Conservation (phyloP, 2,113 vertebrate genomes). For the Paratilapia polleni region DNA sequence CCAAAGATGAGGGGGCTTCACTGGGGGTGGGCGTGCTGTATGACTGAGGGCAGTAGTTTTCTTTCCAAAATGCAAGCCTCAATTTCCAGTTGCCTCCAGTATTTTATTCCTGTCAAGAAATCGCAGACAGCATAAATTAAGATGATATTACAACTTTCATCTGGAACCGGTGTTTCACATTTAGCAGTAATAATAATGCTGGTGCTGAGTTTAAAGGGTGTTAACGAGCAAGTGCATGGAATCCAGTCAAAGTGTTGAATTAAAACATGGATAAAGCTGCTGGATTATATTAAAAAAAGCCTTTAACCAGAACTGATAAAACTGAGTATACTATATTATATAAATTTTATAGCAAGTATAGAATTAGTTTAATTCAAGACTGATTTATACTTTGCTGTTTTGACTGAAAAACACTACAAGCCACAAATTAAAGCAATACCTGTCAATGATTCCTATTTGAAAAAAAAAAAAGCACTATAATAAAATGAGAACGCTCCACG, state of each 20-base stretch:
- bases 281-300: background rate
- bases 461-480: background rate
- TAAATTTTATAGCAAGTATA: background rate
- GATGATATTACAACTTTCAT: background rate
- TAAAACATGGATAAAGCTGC: background rate
- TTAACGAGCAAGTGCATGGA: background rate
- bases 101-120: background rate
- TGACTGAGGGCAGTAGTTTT: background rate
- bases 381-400: background rate
- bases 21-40: background rate
- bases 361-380: background rate
- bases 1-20: slow-evolving; percentile 33
- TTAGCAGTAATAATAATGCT: background rate
- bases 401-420: background rate
- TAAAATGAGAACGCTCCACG: background rate
- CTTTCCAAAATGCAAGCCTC: background rate
- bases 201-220: too few relatives aligned
- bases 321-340: background rate
- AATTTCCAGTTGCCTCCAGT: background rate
- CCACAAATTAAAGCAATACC: background rate
- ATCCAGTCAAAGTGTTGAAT: background rate
- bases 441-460: background rate
- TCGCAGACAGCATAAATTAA: background rate
- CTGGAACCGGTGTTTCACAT: background rate
- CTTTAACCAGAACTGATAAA: background rate